phyloP scores from a whole-genome alignment of 2,113 vertebrate genomes.

The Sterrhoptilus dennistouni region DNA sequence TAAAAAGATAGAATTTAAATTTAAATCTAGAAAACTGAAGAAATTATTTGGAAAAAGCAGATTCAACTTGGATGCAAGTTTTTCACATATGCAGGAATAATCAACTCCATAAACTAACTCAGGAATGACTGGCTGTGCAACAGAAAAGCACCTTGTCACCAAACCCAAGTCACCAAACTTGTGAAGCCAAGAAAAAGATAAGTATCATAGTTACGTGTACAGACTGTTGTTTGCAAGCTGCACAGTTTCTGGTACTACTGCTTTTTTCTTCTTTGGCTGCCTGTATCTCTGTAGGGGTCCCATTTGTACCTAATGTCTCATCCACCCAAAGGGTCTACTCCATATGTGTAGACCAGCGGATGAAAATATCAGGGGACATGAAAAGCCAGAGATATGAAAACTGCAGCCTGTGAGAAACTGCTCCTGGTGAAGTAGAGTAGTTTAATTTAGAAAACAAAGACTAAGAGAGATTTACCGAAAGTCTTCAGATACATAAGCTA shows the following conservation, averaged over 20 bases:
- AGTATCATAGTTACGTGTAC: neutral
- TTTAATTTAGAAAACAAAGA: neutral
- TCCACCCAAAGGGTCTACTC: neutral
- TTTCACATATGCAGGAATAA: neutral
- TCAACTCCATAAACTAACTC: neutral
- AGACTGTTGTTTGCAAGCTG: neutral
- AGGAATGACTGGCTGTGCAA: neutral
- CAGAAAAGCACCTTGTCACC: neutral
- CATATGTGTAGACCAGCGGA: neutral
- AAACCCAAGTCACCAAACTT: neutral
- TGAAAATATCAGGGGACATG: neutral
- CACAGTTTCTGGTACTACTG: neutral
- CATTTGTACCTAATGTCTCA: neutral
- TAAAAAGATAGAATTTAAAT: neutral
- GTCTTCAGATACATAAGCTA: neutral
- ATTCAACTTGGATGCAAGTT: neutral
- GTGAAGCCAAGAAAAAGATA: neutral
- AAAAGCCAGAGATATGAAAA: neutral
- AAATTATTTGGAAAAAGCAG: neutral
- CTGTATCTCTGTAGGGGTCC: neutral
- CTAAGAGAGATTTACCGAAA: neutral
- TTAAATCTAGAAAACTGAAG: neutral
- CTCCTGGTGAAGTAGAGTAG: neutral
- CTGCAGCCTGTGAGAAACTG: neutral
- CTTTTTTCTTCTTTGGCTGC: neutral